Base-by-base conservation (phyloP, 2,888 invertebrate genomes). In the Creontiades dilutus region DNA sequence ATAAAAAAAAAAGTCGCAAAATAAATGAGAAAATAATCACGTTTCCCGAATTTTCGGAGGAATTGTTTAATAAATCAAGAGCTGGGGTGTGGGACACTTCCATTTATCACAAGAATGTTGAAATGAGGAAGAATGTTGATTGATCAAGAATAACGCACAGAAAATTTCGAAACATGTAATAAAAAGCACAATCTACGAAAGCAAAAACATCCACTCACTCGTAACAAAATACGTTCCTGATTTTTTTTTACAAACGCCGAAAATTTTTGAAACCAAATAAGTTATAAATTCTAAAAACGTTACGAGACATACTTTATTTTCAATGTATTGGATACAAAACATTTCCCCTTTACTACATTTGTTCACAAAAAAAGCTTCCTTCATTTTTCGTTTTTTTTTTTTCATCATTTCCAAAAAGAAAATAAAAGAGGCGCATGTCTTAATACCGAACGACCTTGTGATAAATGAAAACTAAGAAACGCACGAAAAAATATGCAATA, bases 361-460 rank as follows among this genome's bases (percentile, higher is more conserved):
- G 11, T 37, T 46, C 78, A 76, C 75, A 28, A 28, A 76, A 76
- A 76, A 76, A 47, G 48, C 23, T 19, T 27, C 19, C 52, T 82
- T 52, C 52, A 52, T 82, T 82, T 82, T 52, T 52, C 52, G 52
- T 82, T 82, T 82, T 52, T 52, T 27, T 23, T 82, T 82, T 82
- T 82, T 23, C 82, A 27, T 82, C 52, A 52, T 11, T 52, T 82
- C 52, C 82, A 52, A 47, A 80, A 90, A 61, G 86, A 52, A 11
- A 52, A 52, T 7, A 52, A 52, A 23, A 80, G 86, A 61, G 86
- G 37, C 55, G 48, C 28, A 86, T 68, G 55, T 61, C 78, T 55
- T 81, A 75, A 87, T 68, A 86, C 76, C 48, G 28, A 90, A 86
- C 90, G 48, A 90, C 52, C 80, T 52, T 85, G 75, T 89, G 85